Evolutionary conservation across 2,113 vertebrate species (phyloP).

Genomic region (Varanus komodoensis): DNA sequence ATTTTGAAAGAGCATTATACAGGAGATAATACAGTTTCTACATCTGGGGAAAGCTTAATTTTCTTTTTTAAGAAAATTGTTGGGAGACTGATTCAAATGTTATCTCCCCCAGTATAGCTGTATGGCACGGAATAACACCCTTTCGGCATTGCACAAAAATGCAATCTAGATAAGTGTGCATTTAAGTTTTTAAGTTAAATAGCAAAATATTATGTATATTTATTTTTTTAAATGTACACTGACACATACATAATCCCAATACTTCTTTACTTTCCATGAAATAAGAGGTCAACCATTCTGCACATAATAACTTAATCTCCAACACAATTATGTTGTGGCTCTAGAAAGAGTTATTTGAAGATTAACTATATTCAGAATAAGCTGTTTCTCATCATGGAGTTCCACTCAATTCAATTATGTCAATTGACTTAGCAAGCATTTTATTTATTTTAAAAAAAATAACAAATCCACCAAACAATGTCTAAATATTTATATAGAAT

Average conservation of each 20-base stretch:
- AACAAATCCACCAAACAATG: slow-evolving; percentile 55
- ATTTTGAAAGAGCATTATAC: slow-evolving; percentile 32
- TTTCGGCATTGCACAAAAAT: slow-evolving; percentile 35
- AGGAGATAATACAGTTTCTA: slow-evolving; percentile 13
- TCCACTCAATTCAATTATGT: slow-evolving; percentile 66
- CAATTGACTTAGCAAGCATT: slow-evolving; percentile 60
- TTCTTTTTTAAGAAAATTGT: slow-evolving; percentile 1
- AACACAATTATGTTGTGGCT: slow-evolving; percentile 54
- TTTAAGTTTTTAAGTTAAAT: slow-evolving; percentile 27
- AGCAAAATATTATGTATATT: not conserved
- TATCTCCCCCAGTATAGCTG: not conserved
- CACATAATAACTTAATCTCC: slow-evolving; percentile 57
- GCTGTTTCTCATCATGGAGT: slow-evolving; percentile 58
- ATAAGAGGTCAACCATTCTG: slow-evolving; percentile 54
- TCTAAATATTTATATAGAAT: slow-evolving; percentile 39
- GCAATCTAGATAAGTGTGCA: not conserved
- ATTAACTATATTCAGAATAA: slow-evolving; percentile 68
- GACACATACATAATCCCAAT: slow-evolving; percentile 20
- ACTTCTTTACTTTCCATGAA: slow-evolving; percentile 50
- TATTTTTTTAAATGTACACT: not conserved
- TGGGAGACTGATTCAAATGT: slow-evolving; percentile 24
- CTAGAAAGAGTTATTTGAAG: slow-evolving; percentile 51
- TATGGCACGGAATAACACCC: not conserved
- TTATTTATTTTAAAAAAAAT: slow-evolving; percentile 66
- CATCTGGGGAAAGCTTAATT: slow-evolving; percentile 34